Evolutionary conservation across 2,797 vertebrate genomes (phyloP).

Genomic region (Mormyrus proboscirostris): DNA sequence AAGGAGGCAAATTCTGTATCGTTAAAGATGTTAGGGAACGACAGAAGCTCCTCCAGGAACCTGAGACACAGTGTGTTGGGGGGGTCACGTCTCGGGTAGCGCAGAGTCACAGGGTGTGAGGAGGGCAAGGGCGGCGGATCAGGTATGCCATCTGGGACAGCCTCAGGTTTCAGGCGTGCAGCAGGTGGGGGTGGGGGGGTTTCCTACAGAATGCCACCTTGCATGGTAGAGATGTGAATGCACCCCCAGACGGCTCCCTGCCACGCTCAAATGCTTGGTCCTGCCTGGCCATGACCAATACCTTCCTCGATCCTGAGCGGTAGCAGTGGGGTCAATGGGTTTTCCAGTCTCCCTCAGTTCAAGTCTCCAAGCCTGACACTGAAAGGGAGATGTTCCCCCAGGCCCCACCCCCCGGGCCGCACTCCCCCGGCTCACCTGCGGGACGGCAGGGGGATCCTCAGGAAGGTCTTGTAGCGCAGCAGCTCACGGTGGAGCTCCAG

Average conservation of each 20-base stretch:
- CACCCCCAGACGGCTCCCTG: background rate
- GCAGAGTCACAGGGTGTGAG: background rate
- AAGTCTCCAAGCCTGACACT: background rate
- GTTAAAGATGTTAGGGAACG: background rate
- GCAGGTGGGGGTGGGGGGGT: background rate
- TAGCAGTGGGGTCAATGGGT: background rate
- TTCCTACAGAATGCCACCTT: background rate
- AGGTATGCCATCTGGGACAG: background rate
- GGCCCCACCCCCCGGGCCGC: background rate
- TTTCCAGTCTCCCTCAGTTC: background rate
- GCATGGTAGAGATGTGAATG: background rate
- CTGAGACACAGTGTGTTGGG: background rate
- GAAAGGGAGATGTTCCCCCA: background rate
- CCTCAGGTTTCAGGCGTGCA: background rate
- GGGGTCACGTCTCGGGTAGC: background rate
- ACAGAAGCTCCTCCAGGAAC: background rate
- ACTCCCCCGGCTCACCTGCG: conserved; percentile 56
- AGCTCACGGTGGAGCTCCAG: conserved; percentile 89
- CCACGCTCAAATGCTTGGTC: background rate
- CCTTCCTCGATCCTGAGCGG: background rate
- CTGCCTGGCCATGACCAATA: background rate
- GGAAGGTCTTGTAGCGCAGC: conserved; percentile 85
- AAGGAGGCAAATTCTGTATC: background rate
- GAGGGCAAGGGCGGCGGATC: background rate
- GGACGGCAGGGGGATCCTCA: conserved; percentile 70